A percentile compares a stretch with the other conserved stretches of the same genome.
phyloP scores from a whole-genome alignment of 2,113 vertebrate species.

The Prunella fulvescens region DNA sequence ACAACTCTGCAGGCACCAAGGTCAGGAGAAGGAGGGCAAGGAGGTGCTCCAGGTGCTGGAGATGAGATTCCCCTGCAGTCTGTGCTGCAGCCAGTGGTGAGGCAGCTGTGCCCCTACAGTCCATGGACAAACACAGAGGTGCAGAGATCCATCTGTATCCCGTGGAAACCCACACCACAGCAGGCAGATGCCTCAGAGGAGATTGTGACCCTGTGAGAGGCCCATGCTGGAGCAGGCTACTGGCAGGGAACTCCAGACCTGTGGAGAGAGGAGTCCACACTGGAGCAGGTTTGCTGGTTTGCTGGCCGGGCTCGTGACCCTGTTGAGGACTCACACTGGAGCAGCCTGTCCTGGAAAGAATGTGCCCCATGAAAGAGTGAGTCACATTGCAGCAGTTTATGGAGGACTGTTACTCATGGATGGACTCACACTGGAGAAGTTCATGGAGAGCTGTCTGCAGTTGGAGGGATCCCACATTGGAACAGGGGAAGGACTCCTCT shows the following conservation, averaged over 20 bases:
- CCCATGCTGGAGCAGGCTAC: neutral
- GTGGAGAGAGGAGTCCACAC: neutral
- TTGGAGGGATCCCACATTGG: neutral
- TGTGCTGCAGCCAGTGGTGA: neutral
- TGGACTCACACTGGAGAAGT: no score
- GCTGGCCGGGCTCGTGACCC: fast-evolving
- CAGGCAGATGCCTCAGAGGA: neutral
- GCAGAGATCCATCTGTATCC: neutral
- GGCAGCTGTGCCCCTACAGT: neutral
- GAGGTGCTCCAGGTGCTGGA: neutral
- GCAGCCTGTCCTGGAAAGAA: neutral
- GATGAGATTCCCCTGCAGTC: neutral
- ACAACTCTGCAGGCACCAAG: neutral
- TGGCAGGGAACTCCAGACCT: neutral
- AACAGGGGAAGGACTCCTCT: neutral
- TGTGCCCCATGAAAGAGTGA: neutral
- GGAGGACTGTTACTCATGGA: fast-evolving
- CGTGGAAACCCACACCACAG: neutral
- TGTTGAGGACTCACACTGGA: neutral
- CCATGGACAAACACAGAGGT: no score
- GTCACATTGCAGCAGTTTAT: neutral
- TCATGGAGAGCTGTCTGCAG: neutral
- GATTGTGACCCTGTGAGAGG: neutral
- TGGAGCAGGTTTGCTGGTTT: neutral
- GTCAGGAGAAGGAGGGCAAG: neutral